Base-by-base conservation (phyloP, 2,888 invertebrate species). In the Panopea generosa region DNA sequence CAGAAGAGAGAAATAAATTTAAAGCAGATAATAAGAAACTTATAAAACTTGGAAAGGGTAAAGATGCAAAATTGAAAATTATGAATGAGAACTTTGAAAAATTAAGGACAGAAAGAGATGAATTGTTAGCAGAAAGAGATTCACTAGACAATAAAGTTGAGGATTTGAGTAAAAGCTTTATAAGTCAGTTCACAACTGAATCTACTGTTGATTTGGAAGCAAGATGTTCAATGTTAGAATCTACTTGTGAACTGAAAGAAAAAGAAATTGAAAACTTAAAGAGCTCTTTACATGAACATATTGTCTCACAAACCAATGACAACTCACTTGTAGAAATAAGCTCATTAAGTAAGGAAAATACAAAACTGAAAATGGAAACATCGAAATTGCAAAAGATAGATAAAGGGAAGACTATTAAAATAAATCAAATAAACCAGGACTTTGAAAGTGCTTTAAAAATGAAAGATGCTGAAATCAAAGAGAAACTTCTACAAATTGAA, bases 381-480 rank as follows among this genome's bases (percentile, higher is more conserved):
- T 65, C 63, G n/a, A 71, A 62, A 57, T 61, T 77, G 9, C 65
- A 71, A 29, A 73, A 63, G 33, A 69, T 81, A 43, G 72, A 75
- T 29, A 71, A 82, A 65, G 84, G 79, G 18, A 75, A 72, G 49
- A 75, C 72, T 56, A 47, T 70, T 9, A 75, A 77, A 59, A 71
- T 81, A 26, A 70, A 70, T 53, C 63, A 77, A 56, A 72, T 72
- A 6, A 77, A 45, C 43, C 68, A 77, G 29, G 80, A 83, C 47
- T 52, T 75, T 60, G 74, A 83, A 53, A 77, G 74, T 27, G 33
- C 45, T 22, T 26, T 84, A 20, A 79, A 71, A 45, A 82, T 82
- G 33, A 89, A 89, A 76, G 85, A 88, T 70, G 81, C 84, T 40
- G 85, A 86, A 78, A 66, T 88, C n/a, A 56, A 61, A 22, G 61